Conservation (phyloP, 2,797 vertebrate species). For the Iguana delicatissima region DNA sequence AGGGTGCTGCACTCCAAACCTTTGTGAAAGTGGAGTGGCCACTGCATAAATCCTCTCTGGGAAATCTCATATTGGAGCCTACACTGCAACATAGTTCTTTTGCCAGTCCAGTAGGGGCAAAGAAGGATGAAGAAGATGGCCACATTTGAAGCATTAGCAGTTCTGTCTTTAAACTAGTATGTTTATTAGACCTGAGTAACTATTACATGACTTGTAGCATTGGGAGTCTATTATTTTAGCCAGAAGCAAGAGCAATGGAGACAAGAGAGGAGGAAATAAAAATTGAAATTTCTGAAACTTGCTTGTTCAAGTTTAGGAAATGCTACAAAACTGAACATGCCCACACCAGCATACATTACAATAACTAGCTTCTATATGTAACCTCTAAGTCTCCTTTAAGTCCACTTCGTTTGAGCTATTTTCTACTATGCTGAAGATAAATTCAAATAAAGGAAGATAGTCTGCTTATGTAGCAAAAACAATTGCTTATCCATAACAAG, state of each 20-base stretch:
- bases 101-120: background rate
- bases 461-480: background rate
- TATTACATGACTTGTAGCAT: background rate
- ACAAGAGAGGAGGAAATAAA: background rate
- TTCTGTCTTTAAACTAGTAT: background rate
- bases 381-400: background rate
- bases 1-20: no score
- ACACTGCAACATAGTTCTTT: background rate
- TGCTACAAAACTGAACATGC: no score
- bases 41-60: background rate
- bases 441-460: background rate
- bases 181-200: background rate
- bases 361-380: no score
- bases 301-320: background rate
- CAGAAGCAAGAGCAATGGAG: background rate
- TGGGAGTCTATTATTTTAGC: background rate
- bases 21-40: no score
- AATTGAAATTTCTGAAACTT: background rate
- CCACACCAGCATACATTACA: background rate
- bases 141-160: background rate
- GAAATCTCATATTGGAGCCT: background rate
- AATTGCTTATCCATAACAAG: background rate
- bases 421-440: background rate
- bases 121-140: background rate
- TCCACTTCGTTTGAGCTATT: background rate